These are phyloP conservation scores for Ormia ochracea DNA, from an alignment of 2,888 invertebrate genomes.

Conservation along the genomic window DNA sequence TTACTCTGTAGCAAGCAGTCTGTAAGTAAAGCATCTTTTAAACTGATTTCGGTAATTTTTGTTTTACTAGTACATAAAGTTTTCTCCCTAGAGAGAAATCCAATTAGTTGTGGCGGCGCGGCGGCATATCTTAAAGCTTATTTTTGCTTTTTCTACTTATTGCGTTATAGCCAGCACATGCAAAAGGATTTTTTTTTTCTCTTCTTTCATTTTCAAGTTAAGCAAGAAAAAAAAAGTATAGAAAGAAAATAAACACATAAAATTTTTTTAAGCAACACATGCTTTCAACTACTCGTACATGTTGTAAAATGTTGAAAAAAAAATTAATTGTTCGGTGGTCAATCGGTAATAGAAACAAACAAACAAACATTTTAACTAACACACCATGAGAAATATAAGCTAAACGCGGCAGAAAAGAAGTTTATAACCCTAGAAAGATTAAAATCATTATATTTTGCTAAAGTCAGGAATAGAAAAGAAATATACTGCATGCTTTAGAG, in stretches of 20 bases:
- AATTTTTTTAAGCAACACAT: neutral
- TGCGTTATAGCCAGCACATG: constrained; percentile 65
- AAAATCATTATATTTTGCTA: constrained; percentile 55
- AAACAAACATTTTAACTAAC: constrained; percentile 10
- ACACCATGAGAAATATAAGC: constrained; percentile 39
- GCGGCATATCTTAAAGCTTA: constrained; percentile 68
- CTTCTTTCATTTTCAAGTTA: no score
- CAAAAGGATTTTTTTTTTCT: constrained; percentile 69
- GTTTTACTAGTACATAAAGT: constrained; percentile 19
- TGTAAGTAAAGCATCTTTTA: constrained; percentile 44
- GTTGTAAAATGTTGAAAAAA: constrained; percentile 61
- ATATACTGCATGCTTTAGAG: constrained; percentile 19
- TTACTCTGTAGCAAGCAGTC: neutral
- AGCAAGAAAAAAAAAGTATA: no score
- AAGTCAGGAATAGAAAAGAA: neutral
- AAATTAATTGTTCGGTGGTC: constrained; percentile 62
- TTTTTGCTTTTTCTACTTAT: constrained; percentile 13
- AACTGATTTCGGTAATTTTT: constrained; percentile 39
- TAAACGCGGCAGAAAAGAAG: constrained; percentile 36
- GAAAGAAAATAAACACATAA: no score
- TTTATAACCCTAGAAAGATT: constrained; percentile 58
- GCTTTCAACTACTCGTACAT: constrained; percentile 34
- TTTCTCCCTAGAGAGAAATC: constrained; percentile 73
- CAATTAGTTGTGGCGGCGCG: constrained; percentile 73
- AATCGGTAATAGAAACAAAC: constrained; percentile 53